Base-by-base conservation (phyloP, 2,888 invertebrate genomes). In the Adela reaumurella region DNA sequence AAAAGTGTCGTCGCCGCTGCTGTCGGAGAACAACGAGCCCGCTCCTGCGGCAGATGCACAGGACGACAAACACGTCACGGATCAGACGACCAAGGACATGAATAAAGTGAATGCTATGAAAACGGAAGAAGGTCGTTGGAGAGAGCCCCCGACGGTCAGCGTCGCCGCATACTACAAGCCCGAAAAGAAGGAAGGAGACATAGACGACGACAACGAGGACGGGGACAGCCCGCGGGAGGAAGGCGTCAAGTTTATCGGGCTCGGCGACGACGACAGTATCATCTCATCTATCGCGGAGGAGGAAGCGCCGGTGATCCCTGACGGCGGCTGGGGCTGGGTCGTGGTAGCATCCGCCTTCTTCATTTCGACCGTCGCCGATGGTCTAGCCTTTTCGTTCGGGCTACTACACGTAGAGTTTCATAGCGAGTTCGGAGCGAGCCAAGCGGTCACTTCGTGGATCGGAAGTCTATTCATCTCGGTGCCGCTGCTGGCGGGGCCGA, bases 311-410 rank as follows among this genome's bases (percentile, higher is more conserved):
- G n/a, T n/a, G 54, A 84, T 88, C 50, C 92, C 91, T 0, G 92
- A 92, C 60, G 92, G 92, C n/a, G 92, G 92, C 20, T 93, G 90
- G 88, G 93, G 93, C 20, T 94, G 94, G 94, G 85, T 93, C 53
- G 90, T 97, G 1, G 95, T 97, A 0, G 77, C 88, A 16, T 87
- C 94, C 2, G 92, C 94, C 0, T 85, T 97, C 56, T 72, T 93
- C 29, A 86, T 94, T 17, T 94, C 94, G 45, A 85, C 94, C 60
- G 89, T 97, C 35, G 92, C 94, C 46, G 97, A 97, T 67, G 97
- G 97, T 0, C 84, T 95, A 43, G 92, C 93, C 41, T 94, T 96
- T 69, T 93, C 94, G 1, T 96, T 96, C 63, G 97, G 97, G 1
- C 79, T 96, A 41, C 81, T 97, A 45, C 90, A 90, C 65, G 86